Percentiles rank a stretch among this genome's conserved stretches.
These are phyloP conservation scores for Stomatorhinus walkeri DNA, from an alignment of 2,797 vertebrate genomes.

Conservation along the genomic window DNA sequence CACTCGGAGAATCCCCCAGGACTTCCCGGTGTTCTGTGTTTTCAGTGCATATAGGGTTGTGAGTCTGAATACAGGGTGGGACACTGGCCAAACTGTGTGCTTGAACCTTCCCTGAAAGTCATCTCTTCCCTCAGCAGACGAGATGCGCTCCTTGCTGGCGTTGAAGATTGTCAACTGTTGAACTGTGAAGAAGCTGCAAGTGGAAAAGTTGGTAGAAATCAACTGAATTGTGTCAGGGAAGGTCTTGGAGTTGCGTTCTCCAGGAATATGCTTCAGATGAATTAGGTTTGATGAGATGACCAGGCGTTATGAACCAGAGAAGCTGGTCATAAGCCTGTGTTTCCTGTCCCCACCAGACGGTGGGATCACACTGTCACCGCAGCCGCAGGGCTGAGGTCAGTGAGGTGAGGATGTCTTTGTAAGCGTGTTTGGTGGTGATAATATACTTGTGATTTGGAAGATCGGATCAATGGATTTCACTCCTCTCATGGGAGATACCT, in stretches of 20 bases:
- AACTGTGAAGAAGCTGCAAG: neutral
- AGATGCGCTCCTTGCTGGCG: neutral
- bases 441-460: neutral
- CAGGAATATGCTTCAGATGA: neutral
- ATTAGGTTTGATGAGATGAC: neutral
- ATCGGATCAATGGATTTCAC: constrained; percentile 17
- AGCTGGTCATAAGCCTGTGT: neutral
- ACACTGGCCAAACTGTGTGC: neutral
- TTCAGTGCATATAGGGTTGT: neutral
- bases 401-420: neutral
- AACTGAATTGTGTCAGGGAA: neutral
- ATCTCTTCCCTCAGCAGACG: neutral
- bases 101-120: neutral
- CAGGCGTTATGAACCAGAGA: neutral
- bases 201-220: neutral
- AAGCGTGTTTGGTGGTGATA: neutral
- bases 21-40: neutral
- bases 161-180: neutral
- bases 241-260: too few relatives aligned
- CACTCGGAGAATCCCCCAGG: neutral
- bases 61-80: neutral
- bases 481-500: constrained; percentile 6
- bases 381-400: neutral
- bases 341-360: neutral
- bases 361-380: neutral